Conservation (phyloP, 2,888 invertebrate genomes). For the Stratiomys singularior region DNA sequence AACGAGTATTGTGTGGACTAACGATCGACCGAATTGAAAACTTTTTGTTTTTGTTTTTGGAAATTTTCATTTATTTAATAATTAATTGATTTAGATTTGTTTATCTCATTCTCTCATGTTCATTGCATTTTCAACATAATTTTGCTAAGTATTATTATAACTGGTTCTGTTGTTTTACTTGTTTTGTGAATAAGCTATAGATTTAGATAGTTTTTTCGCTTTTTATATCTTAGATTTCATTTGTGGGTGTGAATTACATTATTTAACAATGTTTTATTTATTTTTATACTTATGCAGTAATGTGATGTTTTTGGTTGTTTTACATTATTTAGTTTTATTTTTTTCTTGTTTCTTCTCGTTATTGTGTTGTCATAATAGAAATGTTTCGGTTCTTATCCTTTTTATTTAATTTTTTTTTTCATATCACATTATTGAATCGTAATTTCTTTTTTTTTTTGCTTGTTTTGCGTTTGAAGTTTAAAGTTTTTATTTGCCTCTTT, state of each 20-base stretch:
- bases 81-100: constrained; percentile 11
- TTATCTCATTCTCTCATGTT: background rate
- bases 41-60: background rate
- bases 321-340: background rate
- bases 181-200: constrained; percentile 34
- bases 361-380: constrained; percentile 14
- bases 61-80: background rate
- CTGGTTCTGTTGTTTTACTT: constrained; percentile 21
- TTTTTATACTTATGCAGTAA: constrained; percentile 21
- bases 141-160: constrained; percentile 27
- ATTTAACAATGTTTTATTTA: constrained; percentile 37
- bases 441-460: constrained; percentile 5
- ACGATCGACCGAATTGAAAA: constrained; percentile 28
- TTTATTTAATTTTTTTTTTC: constrained; percentile 6
- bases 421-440: constrained; percentile 42
- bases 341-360: background rate
- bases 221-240: background rate
- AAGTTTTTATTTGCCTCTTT: constrained; percentile 27
- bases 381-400: constrained; percentile 18
- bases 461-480: constrained; percentile 17
- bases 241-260: background rate
- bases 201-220: constrained; percentile 37
- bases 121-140: constrained; percentile 15
- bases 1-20: constrained; percentile 3
- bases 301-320: constrained; percentile 29